phyloP scores from a whole-genome alignment of 2,113 vertebrate genomes.

The Triplophysa tibetana region DNA sequence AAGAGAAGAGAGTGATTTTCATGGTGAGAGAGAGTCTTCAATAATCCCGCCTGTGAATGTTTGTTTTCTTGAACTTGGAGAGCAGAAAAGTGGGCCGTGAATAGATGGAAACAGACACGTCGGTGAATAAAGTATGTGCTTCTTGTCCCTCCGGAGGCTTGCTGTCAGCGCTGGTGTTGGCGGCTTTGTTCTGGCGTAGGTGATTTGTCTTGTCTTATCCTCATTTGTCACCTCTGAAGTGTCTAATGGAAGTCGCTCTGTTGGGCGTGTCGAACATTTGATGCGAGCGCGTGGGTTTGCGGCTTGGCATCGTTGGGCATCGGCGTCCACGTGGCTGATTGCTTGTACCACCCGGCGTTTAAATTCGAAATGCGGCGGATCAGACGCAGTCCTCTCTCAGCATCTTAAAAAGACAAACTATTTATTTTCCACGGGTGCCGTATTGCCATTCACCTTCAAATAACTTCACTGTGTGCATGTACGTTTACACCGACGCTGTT shows the following conservation, averaged over 20 bases:
- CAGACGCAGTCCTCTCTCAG: constrained; percentile 1
- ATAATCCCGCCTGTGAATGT: neutral
- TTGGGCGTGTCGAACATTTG: constrained; percentile 44
- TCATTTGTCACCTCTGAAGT: constrained; percentile 47
- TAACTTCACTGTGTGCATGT: neutral
- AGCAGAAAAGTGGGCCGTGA: constrained; percentile 13
- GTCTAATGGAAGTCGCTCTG: constrained; percentile 51
- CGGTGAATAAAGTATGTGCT: constrained; percentile 40
- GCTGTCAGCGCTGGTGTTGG: constrained; percentile 12
- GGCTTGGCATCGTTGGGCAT: constrained; percentile 38
- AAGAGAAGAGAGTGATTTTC: neutral
- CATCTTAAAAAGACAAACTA: constrained; percentile 24
- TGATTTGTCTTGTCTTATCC: constrained; percentile 44
- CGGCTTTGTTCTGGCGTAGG: constrained; percentile 42
- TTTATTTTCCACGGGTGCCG: constrained; percentile 10
- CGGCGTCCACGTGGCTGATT: constrained; percentile 34
- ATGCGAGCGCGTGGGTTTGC: constrained; percentile 43
- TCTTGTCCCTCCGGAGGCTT: constrained; percentile 38
- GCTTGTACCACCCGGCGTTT: constrained; percentile 41
- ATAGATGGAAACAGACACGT: constrained; percentile 31
- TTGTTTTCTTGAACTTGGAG: constrained; percentile 13
- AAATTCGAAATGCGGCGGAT: constrained; percentile 8
- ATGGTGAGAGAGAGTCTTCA: neutral
- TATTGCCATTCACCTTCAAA: constrained; percentile 20
- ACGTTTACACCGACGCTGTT: constrained; percentile 1